Conservation (phyloP, 2,888 invertebrate genomes). For the Pseudococcus viburni region DNA sequence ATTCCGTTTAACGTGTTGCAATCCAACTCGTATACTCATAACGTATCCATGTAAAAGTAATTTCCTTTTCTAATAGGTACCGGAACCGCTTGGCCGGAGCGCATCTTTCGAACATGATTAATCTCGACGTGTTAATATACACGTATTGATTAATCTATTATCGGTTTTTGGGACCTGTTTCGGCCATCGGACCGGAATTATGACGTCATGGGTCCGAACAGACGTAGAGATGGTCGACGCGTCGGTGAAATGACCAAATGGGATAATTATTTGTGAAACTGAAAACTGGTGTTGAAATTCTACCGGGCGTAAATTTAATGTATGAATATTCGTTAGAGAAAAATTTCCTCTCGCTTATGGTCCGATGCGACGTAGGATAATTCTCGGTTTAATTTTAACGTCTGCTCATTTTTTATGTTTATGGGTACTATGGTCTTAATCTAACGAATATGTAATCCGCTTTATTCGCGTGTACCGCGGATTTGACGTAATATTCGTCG, state of each 20-base stretch:
- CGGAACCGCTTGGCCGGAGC: not conserved
- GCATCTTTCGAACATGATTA: not conserved
- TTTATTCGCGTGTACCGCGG: not conserved
- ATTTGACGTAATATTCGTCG: conserved; percentile 25
- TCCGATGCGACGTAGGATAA: not conserved
- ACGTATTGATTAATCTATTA: conserved; percentile 29
- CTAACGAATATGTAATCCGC: not conserved
- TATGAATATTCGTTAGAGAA: conserved; percentile 10
- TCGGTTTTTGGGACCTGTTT: conserved; percentile 12
- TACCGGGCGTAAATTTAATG: not conserved
- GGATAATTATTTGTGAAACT: not conserved
- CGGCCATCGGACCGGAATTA: conserved; percentile 3
- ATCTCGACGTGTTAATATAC: not conserved
- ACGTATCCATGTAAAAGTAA: not conserved
- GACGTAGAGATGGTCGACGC: not conserved
- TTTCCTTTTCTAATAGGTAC: conserved; percentile 22
- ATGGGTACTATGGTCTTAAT: not conserved
- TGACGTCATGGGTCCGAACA: not conserved
- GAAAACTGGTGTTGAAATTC: conserved; percentile 24
- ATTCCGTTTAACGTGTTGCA: not conserved
- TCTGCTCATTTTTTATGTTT: conserved; percentile 32
- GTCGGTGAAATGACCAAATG: conserved; percentile 3
- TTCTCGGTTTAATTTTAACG: conserved; percentile 14
- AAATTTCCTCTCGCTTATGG: conserved; percentile 9
- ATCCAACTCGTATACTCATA: not conserved